These are phyloP conservation scores for Chrysoperla carnea DNA, from an alignment of 1,140 invertebrate species.

Conservation along the genomic window DNA sequence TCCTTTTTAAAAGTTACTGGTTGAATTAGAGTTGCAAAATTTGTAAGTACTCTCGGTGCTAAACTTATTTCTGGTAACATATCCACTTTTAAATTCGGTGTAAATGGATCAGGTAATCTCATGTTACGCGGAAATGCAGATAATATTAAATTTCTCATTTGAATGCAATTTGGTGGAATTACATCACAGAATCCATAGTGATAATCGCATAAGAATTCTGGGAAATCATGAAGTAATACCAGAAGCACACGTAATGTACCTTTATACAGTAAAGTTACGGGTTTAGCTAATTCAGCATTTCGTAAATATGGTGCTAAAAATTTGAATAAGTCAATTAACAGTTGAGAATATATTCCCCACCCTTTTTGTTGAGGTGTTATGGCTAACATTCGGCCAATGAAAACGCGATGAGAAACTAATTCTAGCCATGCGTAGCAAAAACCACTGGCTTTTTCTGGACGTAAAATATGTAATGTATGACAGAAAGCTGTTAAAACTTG, in stretches of 20 bases:
- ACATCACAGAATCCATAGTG: constrained; percentile 99
- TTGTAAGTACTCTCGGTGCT: constrained; percentile 77
- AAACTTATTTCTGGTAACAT: constrained; percentile 71
- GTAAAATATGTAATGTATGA: constrained; percentile 79
- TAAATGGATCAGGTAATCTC: constrained; percentile 95
- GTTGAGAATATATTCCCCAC: constrained; percentile 78
- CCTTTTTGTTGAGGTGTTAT: constrained; percentile 71
- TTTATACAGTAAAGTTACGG: constrained; percentile 86
- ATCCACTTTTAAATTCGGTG: constrained; percentile 93
- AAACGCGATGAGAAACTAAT: constrained; percentile 87
- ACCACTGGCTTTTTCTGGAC: constrained; percentile 87
- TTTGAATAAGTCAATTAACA: constrained; percentile 90
- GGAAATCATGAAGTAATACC: constrained; percentile 95
- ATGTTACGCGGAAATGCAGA: constrained; percentile 96
- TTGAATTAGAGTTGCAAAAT: constrained; percentile 76
- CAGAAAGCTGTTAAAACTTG: constrained; percentile 80
- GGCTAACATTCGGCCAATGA: constrained; percentile 85
- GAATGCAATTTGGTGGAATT: constrained; percentile 97
- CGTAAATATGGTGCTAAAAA: constrained; percentile 92
- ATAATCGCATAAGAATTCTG: constrained; percentile 97
- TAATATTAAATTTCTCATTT: constrained; percentile 95
- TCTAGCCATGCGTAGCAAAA: constrained; percentile 98
- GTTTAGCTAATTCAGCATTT: constrained; percentile 88
- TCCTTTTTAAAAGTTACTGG: constrained; percentile 83
- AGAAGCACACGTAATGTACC: constrained; percentile 90